Evolutionary conservation across 2,888 invertebrate genomes (phyloP), one percentile per base, ranked within the genome.

Genomic region (Drosophila melanosoma): DNA sequence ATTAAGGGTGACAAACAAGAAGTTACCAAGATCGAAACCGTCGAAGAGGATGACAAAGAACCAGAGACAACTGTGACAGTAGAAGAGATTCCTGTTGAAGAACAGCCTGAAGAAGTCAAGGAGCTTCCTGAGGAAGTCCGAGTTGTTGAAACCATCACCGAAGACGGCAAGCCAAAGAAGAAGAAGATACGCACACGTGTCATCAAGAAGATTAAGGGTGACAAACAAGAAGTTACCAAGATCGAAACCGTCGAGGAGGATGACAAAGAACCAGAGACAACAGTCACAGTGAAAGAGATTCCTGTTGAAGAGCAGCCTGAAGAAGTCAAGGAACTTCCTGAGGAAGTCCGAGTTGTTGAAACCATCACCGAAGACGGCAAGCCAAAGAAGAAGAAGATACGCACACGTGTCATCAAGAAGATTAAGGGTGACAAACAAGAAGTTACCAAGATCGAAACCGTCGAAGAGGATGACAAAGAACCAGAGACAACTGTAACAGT

Each of bases 401-500:
- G 64, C 15, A 65, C 64, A 7, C 64, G 64, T 42, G 17, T 65
- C 3, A 58, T 65, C 51, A 65, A 65, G 42, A 65, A 65, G 64
- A 42, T 53, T 15, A 62, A 62, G 40, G 61, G 61, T n/a, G 61
- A 62, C 23, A 62, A 62, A 23, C 53, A 53, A 62, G 61, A 62
- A 15, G 52, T 62, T 20, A 62, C 61, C 42, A 62, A 53, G 42
- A 76, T 76, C 33, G 76, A 76, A 52, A 76, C 72, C 20, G 62
- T 76, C 26, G 76, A 76, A 23, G 76, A 76, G 8, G 76, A 76
- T 48, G 72, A 76, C 32, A 76, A 77, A 11, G 53, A 35, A 32
- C 65, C 76, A 1, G 73, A 77, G 23, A 77, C 73, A 12, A 77
- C 69, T 0, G 77, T 77, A 7, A 77, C 77, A 0, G 66, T 77